Evolutionary conservation across 2,113 vertebrate genomes (phyloP), one percentile per base, ranked within the genome.

Genomic region (Hypocryptadius cinnamomeus): DNA sequence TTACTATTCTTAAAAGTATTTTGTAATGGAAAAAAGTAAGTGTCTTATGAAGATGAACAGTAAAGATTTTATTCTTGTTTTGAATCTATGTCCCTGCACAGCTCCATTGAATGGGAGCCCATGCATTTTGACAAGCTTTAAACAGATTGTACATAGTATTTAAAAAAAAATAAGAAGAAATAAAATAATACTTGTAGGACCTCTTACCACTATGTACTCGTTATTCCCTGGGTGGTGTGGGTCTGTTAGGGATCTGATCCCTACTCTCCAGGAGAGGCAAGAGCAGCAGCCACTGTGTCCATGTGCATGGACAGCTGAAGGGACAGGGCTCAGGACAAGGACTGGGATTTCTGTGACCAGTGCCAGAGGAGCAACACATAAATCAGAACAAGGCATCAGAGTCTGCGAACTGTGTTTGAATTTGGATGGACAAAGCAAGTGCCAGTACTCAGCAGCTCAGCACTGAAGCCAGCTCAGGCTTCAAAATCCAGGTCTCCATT

Each of bases 101-200:
- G 78, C 76, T 89, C 50, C 30, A 15, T 4, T 73, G 85, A 74
- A 51, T 15, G 54, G 45, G 48, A 89, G 85, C 37, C 28, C 1
- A 8, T 45, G 63, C 39, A 20, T 79, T 86, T 82, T 87, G 81
- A 96, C 47, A 63, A 96, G 91, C 93, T 94, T 94, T 96, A 96
- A 96, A 96, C 45, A 96, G 72, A 97, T 88, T 96, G 96, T 96
- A 97, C 66, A 92, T 68, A 96, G 68, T 94, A 97, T 97, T 97
- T 96, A 66, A 95, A 95, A 73, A 70, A 79, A n/a, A 44, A 8
- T 22, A 53, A 35, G 8, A 86, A 53, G 65, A 93, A 96, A 92
- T 89, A 94, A 97, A 97, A 79, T 15, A 59, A 47, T 82, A 91
- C 90, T 94, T 95, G 71, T 85, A 87, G 96, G 53, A 88, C 10